These are phyloP conservation scores for Sisyra nigra DNA, from an alignment of 2,888 invertebrate species.

Conservation along the genomic window DNA sequence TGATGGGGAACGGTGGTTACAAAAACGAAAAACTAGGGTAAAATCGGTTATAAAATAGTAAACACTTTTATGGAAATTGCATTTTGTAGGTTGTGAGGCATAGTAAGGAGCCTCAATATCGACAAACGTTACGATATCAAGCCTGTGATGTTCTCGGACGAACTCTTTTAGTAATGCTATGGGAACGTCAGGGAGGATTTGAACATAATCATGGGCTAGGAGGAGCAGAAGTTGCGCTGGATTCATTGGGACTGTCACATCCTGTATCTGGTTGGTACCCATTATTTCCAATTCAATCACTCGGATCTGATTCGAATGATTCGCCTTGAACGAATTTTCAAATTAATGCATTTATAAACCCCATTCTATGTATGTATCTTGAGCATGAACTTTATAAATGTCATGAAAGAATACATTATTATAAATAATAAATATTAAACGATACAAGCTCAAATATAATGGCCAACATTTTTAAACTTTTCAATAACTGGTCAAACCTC, in stretches of 20 bases:
- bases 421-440: no score
- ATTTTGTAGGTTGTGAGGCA: slow-evolving; percentile 45
- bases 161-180: slow-evolving; percentile 77
- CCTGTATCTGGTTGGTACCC: slow-evolving; percentile 84
- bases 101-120: slow-evolving; percentile 69
- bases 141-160: slow-evolving; percentile 62
- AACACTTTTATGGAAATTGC: not conserved
- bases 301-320: slow-evolving; percentile 46
- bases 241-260: slow-evolving; percentile 62
- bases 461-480: no score
- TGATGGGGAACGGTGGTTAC: slow-evolving; percentile 75
- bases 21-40: slow-evolving; percentile 74
- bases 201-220: slow-evolving; percentile 71
- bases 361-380: no score
- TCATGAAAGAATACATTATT: no score
- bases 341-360: no score
- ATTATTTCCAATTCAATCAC: slow-evolving; percentile 71
- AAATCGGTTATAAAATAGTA: not conserved
- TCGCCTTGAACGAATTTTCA: slow-evolving; percentile 21
- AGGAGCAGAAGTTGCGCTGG: slow-evolving; percentile 72
- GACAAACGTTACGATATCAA: slow-evolving; percentile 78
- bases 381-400: no score
- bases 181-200: slow-evolving; percentile 80
- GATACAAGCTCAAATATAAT: no score
- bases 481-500: no score